These are phyloP conservation scores for Nephila pilipes DNA, from an alignment of 1,140 invertebrate genomes.

Conservation along the genomic window DNA sequence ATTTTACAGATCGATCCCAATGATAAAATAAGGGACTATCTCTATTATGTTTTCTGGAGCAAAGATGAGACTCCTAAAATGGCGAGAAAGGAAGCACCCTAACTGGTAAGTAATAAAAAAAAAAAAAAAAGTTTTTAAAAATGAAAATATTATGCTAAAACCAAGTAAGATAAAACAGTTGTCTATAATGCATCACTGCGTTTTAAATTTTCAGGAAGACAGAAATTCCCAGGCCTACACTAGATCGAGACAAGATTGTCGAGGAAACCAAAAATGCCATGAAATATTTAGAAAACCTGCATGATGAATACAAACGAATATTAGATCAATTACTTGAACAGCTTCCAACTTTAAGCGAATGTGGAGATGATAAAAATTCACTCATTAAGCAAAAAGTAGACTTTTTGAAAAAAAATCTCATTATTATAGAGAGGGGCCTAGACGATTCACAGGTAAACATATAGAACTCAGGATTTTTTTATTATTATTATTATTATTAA, in stretches of 20 bases:
- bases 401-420: constrained; percentile 43
- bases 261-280: constrained; percentile 42
- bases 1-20: constrained; percentile 10
- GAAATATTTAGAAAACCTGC: constrained; percentile 43
- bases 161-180: not conserved
- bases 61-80: constrained; percentile 63
- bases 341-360: constrained; percentile 49
- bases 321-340: constrained; percentile 59
- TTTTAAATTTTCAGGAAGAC: constrained; percentile 44
- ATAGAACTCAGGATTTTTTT: not conserved
- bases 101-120: constrained; percentile 8
- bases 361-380: constrained; percentile 65
- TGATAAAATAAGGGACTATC: not conserved
- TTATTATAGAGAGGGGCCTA: constrained; percentile 49
- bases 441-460: constrained; percentile 55
- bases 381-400: constrained; percentile 67
- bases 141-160: not conserved
- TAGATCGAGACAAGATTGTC: constrained; percentile 42
- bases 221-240: constrained; percentile 44
- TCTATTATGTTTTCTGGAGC: constrained; percentile 65
- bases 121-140: not conserved
- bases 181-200: not conserved
- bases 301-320: constrained; percentile 57
- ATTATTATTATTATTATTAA: not conserved
- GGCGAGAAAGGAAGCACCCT: constrained; percentile 47